phyloP scores from a whole-genome alignment of 2,797 vertebrate genomes.

The Gobionotothen gibberifrons region DNA sequence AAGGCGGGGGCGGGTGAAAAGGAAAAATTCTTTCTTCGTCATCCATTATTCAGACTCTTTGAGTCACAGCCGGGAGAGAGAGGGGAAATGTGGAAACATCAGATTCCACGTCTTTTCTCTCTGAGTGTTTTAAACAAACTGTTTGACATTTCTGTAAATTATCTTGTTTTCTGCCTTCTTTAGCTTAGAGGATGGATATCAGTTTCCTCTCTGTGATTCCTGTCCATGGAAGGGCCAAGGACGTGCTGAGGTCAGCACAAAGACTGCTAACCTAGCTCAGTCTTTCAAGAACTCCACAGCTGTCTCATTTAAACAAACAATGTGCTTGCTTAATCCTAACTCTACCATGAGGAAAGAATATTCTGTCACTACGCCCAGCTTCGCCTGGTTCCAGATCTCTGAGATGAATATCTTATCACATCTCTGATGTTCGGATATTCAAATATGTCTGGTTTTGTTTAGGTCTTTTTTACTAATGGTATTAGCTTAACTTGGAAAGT shows the following conservation, averaged over 20 bases:
- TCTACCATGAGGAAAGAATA: background rate
- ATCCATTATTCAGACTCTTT: slow-evolving; percentile 78
- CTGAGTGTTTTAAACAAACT: slow-evolving; percentile 29
- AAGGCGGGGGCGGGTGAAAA: slow-evolving; percentile 31
- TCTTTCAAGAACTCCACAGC: background rate
- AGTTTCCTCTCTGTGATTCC: background rate
- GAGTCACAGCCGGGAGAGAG: slow-evolving; percentile 68
- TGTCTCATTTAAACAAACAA: background rate
- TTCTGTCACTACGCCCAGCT: background rate
- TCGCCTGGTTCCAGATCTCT: background rate
- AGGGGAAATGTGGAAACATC: slow-evolving; percentile 39
- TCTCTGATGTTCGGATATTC: background rate
- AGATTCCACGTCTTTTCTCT: slow-evolving; percentile 27
- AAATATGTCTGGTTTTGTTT: background rate
- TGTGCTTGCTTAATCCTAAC: background rate
- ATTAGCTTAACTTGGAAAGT: background rate
- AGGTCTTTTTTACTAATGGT: background rate
- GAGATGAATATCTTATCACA: background rate
- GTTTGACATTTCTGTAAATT: slow-evolving; percentile 17
- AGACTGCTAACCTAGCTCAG: background rate
- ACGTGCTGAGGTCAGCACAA: background rate
- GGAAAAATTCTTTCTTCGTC: slow-evolving; percentile 65
- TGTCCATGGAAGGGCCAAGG: background rate
- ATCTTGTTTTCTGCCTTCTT: slow-evolving; percentile 10
- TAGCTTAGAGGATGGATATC: slow-evolving; percentile 14